phyloP scores from a whole-genome alignment of 2,113 vertebrate species.

The sheep (Ovis aries) region ARS-UI_Ramb_v3.0 NC_056054.1:162672501-162673000 shows the following conservation, averaged over 20 bases:
- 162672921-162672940: background rate
- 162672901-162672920: background rate
- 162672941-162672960: background rate
- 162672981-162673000: background rate
- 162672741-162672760: background rate
- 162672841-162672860: background rate
- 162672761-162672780: background rate
- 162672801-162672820: background rate
- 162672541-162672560: background rate
- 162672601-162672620: background rate
- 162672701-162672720: background rate
- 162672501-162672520: background rate
- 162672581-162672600: background rate
- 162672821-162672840: background rate
- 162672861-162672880: background rate
- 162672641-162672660: background rate
- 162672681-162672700: background rate
- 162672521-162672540: accelerated
- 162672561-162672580: background rate
- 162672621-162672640: background rate
- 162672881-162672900: background rate
- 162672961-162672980: background rate
- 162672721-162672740: background rate
- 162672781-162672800: background rate
- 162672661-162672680: background rate